Conservation (phyloP, 2,797 vertebrate genomes). For the Vipera ursinii region DNA sequence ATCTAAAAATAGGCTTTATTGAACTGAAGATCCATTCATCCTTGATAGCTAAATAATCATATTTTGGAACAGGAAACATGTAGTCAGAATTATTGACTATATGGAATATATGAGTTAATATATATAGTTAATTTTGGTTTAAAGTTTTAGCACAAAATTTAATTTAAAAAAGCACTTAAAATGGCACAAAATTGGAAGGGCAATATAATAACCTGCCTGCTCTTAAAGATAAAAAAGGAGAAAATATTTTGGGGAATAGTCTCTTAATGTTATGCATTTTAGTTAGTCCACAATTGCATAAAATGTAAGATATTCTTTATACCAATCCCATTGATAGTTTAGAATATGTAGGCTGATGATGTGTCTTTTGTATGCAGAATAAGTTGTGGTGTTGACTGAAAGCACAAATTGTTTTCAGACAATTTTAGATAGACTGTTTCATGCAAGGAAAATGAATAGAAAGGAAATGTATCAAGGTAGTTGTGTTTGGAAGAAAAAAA, state of each 20-base stretch:
- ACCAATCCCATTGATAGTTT: neutral
- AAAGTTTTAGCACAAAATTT: neutral
- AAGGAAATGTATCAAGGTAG: neutral
- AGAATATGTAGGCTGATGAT: neutral
- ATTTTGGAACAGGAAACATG: neutral
- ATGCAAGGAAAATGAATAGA: neutral
- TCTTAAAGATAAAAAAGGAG: neutral
- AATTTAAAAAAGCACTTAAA: neutral
- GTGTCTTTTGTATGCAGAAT: neutral
- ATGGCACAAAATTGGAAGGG: neutral
- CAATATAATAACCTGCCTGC: neutral
- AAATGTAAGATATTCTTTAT: neutral
- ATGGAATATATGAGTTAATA: neutral
- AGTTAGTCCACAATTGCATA: neutral
- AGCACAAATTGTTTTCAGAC: neutral
- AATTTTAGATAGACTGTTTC: neutral
- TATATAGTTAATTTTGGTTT: neutral
- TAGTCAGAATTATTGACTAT: neutral
- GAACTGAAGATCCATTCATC: neutral
- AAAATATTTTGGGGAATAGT: neutral
- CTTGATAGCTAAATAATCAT: neutral
- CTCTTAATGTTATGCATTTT: neutral
- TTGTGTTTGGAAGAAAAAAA: neutral
- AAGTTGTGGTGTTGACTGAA: neutral
- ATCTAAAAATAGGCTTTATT: neutral